phyloP scores from a whole-genome alignment of 1,140 invertebrate species.

The Zaprionus capensis region DNA sequence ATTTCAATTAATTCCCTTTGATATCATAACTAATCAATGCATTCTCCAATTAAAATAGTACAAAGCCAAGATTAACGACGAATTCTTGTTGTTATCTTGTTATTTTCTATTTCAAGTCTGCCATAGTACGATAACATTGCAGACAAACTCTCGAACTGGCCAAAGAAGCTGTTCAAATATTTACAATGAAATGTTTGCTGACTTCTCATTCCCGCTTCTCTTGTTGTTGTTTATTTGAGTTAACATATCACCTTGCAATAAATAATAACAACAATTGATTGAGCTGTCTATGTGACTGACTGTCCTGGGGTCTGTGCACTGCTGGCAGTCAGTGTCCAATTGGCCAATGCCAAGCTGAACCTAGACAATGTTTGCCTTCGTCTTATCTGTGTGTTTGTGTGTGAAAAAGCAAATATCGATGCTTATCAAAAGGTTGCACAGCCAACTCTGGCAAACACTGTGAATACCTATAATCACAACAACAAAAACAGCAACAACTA shows the following conservation, averaged over 20 bases:
- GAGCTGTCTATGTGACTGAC: conserved; percentile 16
- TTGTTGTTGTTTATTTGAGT: conserved; percentile 3
- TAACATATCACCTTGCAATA: conserved; percentile 21
- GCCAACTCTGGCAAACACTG: conserved; percentile 14
- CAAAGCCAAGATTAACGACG: neutral
- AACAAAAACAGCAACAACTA: conserved; percentile 11
- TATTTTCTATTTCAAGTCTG: neutral
- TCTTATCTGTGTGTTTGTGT: conserved; percentile 17
- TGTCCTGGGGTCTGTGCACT: neutral
- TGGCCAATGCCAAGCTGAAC: conserved; percentile 33
- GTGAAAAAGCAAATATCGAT: conserved; percentile 22
- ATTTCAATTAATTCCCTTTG: neutral
- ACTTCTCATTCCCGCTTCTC: neutral
- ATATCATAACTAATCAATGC: neutral
- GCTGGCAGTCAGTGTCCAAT: conserved; percentile 28
- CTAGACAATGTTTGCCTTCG: conserved; percentile 33
- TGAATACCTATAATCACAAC: conserved; percentile 11
- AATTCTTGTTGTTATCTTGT: conserved; percentile 1
- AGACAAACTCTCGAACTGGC: neutral
- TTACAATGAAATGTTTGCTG: conserved; percentile 30
- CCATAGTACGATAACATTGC: neutral
- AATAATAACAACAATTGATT: conserved; percentile 36
- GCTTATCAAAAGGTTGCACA: conserved; percentile 28
- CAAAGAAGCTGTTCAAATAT: conserved; percentile 41
- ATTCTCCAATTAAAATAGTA: neutral